These are phyloP conservation scores for Trichogramma pretiosum DNA, from an alignment of 1,140 invertebrate species.

Conservation along the genomic window DNA sequence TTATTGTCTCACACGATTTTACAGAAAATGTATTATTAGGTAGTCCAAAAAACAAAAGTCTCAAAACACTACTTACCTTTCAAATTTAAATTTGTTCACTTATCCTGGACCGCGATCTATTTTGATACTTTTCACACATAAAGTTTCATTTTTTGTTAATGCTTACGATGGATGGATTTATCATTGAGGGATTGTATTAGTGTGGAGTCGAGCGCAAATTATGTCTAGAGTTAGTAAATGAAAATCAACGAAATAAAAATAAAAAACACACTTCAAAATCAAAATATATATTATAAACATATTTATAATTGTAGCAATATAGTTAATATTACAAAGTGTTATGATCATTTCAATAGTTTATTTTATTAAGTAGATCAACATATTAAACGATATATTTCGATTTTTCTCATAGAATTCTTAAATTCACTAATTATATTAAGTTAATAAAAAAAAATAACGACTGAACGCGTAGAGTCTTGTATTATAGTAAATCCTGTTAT, in stretches of 20 bases:
- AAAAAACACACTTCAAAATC: conserved; percentile 41
- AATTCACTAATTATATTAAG: conserved; percentile 5
- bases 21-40: background rate
- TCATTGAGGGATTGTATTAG: conserved; percentile 13
- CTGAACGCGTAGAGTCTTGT: conserved; percentile 2
- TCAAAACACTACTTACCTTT: conserved; percentile 12
- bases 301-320: conserved; percentile 43
- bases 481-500: conserved; percentile 1
- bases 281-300: conserved; percentile 46
- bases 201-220: conserved; percentile 18
- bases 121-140: background rate
- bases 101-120: background rate
- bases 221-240: conserved; percentile 6
- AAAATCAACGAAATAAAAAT: conserved; percentile 24
- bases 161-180: conserved; percentile 6
- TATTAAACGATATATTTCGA: conserved; percentile 26
- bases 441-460: conserved; percentile 11
- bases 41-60: background rate
- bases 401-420: conserved; percentile 9
- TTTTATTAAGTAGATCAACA: conserved; percentile 43
- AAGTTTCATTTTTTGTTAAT: conserved; percentile 4
- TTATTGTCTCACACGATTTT: too few species aligned
- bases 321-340: conserved; percentile 43
- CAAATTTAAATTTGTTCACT: background rate
- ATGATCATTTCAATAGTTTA: conserved; percentile 36